Conservation (phyloP, 1,140 invertebrate genomes). For the Aphelenchoides fujianensis region DNA sequence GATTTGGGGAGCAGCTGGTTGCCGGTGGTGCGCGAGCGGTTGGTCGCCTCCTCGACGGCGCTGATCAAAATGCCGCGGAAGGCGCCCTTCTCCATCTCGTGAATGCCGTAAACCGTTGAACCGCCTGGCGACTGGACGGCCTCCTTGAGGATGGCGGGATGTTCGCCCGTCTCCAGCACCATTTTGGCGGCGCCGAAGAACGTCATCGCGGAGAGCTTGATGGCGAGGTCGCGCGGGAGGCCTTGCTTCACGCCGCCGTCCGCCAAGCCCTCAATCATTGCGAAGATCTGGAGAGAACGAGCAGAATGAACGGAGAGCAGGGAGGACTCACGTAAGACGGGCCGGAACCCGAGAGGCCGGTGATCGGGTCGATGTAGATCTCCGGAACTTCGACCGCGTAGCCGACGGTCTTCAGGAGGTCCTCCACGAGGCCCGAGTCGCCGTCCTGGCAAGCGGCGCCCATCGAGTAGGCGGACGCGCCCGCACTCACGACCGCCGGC, state of each 20-base stretch:
- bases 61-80: slow-evolving; percentile 77
- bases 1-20: slow-evolving; percentile 40
- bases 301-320: slow-evolving; percentile 9
- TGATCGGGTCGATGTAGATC: slow-evolving; percentile 81
- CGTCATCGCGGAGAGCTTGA: slow-evolving; percentile 80
- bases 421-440: slow-evolving; percentile 70
- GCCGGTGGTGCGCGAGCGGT: slow-evolving; percentile 55
- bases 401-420: slow-evolving; percentile 78
- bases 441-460: slow-evolving; percentile 71
- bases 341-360: slow-evolving; percentile 86
- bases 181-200: slow-evolving; percentile 85
- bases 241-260: slow-evolving; percentile 90
- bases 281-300: slow-evolving; percentile 71
- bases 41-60: slow-evolving; percentile 74
- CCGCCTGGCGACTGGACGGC: slow-evolving; percentile 89
- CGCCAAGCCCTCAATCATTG: slow-evolving; percentile 82
- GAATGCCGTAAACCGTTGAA: slow-evolving; percentile 80
- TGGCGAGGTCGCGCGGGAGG: slow-evolving; percentile 77
- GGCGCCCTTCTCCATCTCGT: slow-evolving; percentile 78
- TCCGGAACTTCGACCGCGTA: slow-evolving; percentile 85
- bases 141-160: slow-evolving; percentile 81
- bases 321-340: slow-evolving; percentile 83
- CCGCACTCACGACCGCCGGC: slow-evolving; percentile 77
- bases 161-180: slow-evolving; percentile 73
- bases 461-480: slow-evolving; percentile 75